Evolutionary conservation across 2,113 vertebrate species (phyloP), one percentile per base, ranked within the genome.

Genomic region (Rallus limicola): DNA sequence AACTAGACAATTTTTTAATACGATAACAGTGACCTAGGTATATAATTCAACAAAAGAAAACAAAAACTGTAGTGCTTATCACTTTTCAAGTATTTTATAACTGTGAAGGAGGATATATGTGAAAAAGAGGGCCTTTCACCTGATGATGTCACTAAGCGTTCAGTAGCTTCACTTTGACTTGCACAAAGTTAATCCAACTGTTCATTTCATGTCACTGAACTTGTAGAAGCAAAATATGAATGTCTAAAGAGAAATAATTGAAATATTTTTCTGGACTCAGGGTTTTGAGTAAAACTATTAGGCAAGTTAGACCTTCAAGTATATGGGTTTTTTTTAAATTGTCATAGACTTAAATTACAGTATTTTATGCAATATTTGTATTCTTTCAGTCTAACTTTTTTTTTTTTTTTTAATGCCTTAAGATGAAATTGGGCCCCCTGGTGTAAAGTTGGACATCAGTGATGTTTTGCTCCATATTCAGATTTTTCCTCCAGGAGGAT

Each of bases 361-460:
- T 21, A 3, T 81, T 81, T 36, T 48, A 13, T 55, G 28, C 55
- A 44, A 2, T 74, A 7, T 34, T 18, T 55, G 4, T 34, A 5
- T 34, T 60, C 11, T 28, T 55, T 25, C 29, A 31, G 31, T 72
- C 33, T 68, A 40, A 34, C 7, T 6, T n/a, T n/a, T 56, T 3
- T 56, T 18, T 63, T 48, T 52, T 7, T 82, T 2, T 44, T 28
- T 11, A n/a, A 84, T 78, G 34, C 62, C 76, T 94, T 34, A 74
- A 98, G 98, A 53, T 80, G 11, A 21, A 68, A 59, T 98, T 10
- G 84, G 64, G 48, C 95, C 98, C 63, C 98, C 97, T 18, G 55
- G 5, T 44, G 4, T 98, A 5, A 86, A 52, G 16, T 1, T 98
- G 87, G 97, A 90, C 56, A 4, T 97, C 62, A 29, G 42, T 25